Conservation (phyloP, 2,113 vertebrate genomes). For the Lepus europaeus region DNA sequence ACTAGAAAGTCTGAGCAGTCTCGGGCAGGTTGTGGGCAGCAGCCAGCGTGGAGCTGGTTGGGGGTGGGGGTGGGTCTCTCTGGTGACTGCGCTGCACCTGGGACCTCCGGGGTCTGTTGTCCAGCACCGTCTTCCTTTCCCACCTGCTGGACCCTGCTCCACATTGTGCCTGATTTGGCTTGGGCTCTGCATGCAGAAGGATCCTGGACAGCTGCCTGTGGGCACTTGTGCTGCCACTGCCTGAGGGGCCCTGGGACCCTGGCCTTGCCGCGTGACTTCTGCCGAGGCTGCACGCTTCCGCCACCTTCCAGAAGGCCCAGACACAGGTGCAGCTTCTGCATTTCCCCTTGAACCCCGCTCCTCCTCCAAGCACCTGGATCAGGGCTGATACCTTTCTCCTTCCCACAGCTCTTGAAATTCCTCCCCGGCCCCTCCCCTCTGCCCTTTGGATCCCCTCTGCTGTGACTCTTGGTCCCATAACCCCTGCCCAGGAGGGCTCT, state of each 20-base stretch:
- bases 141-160: background rate
- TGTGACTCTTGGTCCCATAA: background rate
- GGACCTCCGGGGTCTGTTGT: background rate
- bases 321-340: background rate
- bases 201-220: background rate
- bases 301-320: background rate
- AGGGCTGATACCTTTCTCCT: background rate
- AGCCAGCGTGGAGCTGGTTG: background rate
- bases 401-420: background rate
- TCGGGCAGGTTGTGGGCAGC: background rate
- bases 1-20: constrained; percentile 62
- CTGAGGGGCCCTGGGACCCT: background rate
- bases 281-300: background rate
- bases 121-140: background rate
- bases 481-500: background rate
- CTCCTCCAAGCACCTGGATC: background rate
- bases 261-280: background rate
- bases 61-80: constrained; percentile 1
- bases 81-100: background rate
- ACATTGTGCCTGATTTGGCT: background rate
- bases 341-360: background rate
- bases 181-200: background rate
- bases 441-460: background rate
- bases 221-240: background rate
- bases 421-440: background rate